Percentiles rank a stretch among this genome's conserved stretches.
Conservation (phyloP, 2,888 invertebrate genomes). For the Spodoptera exigua region DNA sequence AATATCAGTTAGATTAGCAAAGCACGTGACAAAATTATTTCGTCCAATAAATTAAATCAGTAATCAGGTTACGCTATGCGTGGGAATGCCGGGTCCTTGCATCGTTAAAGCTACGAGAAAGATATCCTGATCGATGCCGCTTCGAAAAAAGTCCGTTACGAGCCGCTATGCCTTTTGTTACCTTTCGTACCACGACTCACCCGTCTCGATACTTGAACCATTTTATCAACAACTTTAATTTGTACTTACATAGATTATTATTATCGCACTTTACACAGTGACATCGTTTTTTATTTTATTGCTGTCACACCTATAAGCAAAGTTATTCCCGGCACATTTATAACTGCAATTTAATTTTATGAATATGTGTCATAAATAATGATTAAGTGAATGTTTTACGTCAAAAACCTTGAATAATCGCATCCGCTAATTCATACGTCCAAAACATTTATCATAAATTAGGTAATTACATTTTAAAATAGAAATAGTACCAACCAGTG, state of each 20-base stretch:
- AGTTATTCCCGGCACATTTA: conserved; percentile 1
- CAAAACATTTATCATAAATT: background rate
- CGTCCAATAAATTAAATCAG: conserved; percentile 41
- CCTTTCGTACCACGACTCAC: conserved; percentile 54
- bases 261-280: conserved; percentile 9
- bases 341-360: conserved; percentile 11
- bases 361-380: conserved; percentile 7
- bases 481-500: too few relatives aligned
- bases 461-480: background rate
- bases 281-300: conserved; percentile 3
- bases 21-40: conserved; percentile 29
- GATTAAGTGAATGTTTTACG: conserved; percentile 4
- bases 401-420: background rate
- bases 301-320: conserved; percentile 5
- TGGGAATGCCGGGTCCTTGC: conserved; percentile 75
- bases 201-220: conserved; percentile 68
- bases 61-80: conserved; percentile 68
- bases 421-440: background rate
- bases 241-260: background rate
- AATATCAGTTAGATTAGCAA: background rate
- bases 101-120: conserved; percentile 75
- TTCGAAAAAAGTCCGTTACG: conserved; percentile 85
- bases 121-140: conserved; percentile 78
- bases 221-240: background rate
- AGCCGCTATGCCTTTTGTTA: conserved; percentile 83